Conservation (phyloP, 2,113 vertebrate genomes). For the Microcebus jonahi region DNA sequence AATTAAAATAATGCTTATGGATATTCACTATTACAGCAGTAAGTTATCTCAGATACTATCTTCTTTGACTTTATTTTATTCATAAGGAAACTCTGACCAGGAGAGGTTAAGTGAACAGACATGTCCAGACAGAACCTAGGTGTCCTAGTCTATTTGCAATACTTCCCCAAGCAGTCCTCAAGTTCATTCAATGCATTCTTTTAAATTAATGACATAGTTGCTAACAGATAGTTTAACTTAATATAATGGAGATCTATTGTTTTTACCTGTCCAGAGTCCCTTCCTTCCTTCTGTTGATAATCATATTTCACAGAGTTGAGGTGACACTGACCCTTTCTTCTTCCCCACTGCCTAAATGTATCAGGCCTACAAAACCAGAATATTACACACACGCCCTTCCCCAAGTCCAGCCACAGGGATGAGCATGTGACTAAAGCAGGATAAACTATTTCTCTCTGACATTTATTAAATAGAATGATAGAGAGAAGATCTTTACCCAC, state of each 20-base stretch:
- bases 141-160: background rate
- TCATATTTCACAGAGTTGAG: background rate
- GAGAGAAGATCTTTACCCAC: background rate
- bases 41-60: background rate
- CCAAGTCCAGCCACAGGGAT: background rate
- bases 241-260: background rate
- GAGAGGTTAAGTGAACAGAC: background rate
- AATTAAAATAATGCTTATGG: background rate
- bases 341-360: background rate
- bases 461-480: background rate
- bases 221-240: background rate
- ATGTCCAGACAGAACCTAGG: background rate
- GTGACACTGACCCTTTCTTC: background rate
- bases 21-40: background rate
- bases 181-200: background rate
- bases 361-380: background rate
- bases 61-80: background rate
- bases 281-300: background rate
- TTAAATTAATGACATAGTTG: background rate
- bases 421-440: background rate
- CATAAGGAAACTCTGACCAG: background rate
- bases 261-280: background rate
- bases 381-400: background rate
- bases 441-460: background rate
- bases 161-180: background rate